Evolutionary conservation across 35 echinoderm and acorn worm species (phyloP).

Genomic region (Heliocidaris erythrogramma): DNA sequence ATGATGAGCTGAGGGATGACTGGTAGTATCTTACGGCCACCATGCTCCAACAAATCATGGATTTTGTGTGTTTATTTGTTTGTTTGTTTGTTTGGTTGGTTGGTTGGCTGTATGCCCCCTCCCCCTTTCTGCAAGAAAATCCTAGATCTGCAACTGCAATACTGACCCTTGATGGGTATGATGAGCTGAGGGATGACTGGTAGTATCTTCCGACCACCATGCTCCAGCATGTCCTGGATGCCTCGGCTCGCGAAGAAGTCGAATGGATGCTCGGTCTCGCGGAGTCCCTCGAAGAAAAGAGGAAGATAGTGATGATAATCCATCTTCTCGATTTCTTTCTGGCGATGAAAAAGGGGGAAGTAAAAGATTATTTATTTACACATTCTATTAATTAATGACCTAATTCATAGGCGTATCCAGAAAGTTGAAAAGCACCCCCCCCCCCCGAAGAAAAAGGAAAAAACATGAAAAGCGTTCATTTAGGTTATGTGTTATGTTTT

Average conservation of each 20-base stretch:
- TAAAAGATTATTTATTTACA: not conserved
- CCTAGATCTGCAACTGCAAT: too few relatives aligned
- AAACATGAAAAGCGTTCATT: too few relatives aligned
- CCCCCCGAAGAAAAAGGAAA: not conserved
- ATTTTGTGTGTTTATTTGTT: not conserved
- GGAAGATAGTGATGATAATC: constrained; percentile 81
- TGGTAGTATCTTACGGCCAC: constrained; percentile 55
- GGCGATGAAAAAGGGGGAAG: not conserved
- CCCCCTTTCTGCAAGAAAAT: too few relatives aligned
- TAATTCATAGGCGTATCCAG: not conserved
- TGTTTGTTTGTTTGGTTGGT: too few relatives aligned
- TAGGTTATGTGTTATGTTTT: not conserved
- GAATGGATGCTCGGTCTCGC: constrained; percentile 67
- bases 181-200: constrained; percentile 78
- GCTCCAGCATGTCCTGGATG: constrained; percentile 64
- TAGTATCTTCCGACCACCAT: constrained; percentile 62
- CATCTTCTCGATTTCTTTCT: constrained; percentile 61
- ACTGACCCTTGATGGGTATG: constrained; percentile 70
- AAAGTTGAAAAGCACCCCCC: too few relatives aligned
- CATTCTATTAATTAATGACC: not conserved
- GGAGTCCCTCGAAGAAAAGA: constrained; percentile 71
- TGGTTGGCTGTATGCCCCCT: too few relatives aligned
- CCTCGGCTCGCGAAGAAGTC: constrained; percentile 67
- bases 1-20: constrained; percentile 73
- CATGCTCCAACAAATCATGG: constrained; percentile 62